phyloP scores from a whole-genome alignment of 2,113 vertebrate genomes.

The Paraplagusia blochii region DNA sequence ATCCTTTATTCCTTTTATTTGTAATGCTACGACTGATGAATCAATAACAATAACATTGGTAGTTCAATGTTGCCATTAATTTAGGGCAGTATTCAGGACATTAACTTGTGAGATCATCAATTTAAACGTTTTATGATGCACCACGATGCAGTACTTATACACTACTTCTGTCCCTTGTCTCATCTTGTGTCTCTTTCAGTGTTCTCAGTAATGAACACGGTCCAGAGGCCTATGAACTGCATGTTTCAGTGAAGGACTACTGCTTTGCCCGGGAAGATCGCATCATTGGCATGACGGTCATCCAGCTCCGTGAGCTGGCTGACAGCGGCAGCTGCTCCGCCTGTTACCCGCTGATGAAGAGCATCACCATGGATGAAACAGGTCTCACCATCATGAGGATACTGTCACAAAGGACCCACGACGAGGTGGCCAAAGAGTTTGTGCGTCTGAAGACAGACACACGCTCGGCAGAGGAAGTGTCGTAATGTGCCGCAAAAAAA shows the following conservation, averaged over 20 bases:
- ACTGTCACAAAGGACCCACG: slow-evolving; percentile 94
- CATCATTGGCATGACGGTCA: slow-evolving; percentile 89
- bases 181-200: slow-evolving; percentile 61
- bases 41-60: too few relatives aligned
- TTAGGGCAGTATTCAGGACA: too few relatives aligned
- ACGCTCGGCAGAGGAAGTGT: slow-evolving; percentile 84
- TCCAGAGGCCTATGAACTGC: slow-evolving; percentile 89
- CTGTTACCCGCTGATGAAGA: slow-evolving; percentile 87
- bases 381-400: slow-evolving; percentile 96
- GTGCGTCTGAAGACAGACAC: slow-evolving; percentile 94
- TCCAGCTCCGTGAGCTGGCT: slow-evolving; percentile 84
- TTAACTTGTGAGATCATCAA: too few relatives aligned
- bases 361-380: slow-evolving; percentile 86
- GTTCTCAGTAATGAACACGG: slow-evolving; percentile 85
- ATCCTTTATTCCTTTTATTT: too few relatives aligned
- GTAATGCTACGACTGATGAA: too few relatives aligned
- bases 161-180: slow-evolving; percentile 8
- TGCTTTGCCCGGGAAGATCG: slow-evolving; percentile 97
- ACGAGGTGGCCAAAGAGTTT: slow-evolving; percentile 97
- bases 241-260: slow-evolving; percentile 96
- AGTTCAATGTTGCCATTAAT: too few relatives aligned
- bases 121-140: too few relatives aligned
- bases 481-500: slow-evolving; percentile 60
- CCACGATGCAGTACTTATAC: neutral
- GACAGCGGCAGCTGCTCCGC: slow-evolving; percentile 81